phyloP scores from a whole-genome alignment of 2,888 invertebrate species.

The Ischnura elegans region DNA sequence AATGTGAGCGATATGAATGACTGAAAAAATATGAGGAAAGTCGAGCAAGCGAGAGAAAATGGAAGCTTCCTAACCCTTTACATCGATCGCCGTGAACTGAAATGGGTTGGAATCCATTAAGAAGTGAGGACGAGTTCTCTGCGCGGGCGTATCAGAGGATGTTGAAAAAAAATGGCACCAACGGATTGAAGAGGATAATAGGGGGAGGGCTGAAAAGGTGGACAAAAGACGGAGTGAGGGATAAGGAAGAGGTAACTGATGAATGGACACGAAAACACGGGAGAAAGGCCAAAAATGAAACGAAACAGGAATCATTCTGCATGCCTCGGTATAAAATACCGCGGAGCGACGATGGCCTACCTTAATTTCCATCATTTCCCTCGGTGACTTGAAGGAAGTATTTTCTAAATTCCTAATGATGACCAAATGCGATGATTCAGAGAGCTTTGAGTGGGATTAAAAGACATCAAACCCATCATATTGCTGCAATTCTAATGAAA shows the following conservation, averaged over 20 bases:
- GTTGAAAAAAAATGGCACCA: background rate
- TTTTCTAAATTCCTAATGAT: no score
- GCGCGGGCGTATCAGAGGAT: background rate
- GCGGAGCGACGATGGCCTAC: background rate
- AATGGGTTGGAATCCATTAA: background rate
- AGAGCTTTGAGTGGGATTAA: no score
- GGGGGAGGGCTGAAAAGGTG: background rate
- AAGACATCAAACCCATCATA: no score
- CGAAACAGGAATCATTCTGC: background rate
- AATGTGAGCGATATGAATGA: background rate
- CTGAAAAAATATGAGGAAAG: background rate
- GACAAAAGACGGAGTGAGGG: background rate
- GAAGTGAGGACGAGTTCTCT: background rate
- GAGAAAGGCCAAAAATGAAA: background rate
- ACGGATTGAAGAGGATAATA: background rate
- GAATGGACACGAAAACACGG: background rate
- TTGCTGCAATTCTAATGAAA: no score
- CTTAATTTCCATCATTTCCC: no score
- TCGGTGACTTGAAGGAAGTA: no score
- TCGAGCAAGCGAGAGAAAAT: background rate
- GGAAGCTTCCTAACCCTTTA: background rate
- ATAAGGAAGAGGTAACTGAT: background rate
- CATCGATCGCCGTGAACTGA: background rate
- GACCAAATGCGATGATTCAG: no score
- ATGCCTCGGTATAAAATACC: background rate